These are phyloP conservation scores for Mesitornis unicolor DNA, from an alignment of 2,113 vertebrate genomes.

Conservation along the genomic window DNA sequence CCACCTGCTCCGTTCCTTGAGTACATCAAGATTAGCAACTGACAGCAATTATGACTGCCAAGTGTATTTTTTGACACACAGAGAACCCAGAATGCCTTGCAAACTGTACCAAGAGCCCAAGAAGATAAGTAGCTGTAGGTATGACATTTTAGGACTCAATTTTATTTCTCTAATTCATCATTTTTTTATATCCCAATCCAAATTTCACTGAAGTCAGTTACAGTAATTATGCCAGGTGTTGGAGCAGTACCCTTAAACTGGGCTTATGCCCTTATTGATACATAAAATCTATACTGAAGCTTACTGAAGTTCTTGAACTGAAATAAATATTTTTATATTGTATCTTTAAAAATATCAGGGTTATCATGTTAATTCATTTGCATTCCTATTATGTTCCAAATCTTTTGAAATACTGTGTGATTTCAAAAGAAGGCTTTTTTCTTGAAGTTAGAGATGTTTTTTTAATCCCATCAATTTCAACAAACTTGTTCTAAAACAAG, in stretches of 20 bases:
- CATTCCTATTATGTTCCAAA: neutral
- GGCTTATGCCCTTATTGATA: neutral
- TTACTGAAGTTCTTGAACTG: neutral
- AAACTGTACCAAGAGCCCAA: neutral
- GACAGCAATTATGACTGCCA: neutral
- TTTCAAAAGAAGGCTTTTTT: neutral
- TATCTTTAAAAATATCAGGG: neutral
- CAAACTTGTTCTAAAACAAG: neutral
- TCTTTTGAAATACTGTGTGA: neutral
- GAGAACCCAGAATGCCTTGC: neutral
- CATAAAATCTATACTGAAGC: neutral
- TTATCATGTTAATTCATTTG: neutral
- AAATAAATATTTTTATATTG: neutral
- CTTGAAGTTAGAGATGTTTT: neutral
- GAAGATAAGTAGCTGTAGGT: neutral
- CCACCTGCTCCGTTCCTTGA: neutral
- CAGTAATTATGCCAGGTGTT: neutral
- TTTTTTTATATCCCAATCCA: neutral
- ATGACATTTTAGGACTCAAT: neutral
- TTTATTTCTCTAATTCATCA: neutral
- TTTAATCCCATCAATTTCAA: neutral
- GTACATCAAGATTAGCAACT: neutral
- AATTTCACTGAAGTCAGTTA: neutral
- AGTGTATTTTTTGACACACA: neutral
- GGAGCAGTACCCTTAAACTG: neutral